Evolutionary conservation across 64 coral and sea anemone genomes (phyloP), one percentile per base, ranked within the genome.

Genomic region (Anthopleura sola): DNA sequence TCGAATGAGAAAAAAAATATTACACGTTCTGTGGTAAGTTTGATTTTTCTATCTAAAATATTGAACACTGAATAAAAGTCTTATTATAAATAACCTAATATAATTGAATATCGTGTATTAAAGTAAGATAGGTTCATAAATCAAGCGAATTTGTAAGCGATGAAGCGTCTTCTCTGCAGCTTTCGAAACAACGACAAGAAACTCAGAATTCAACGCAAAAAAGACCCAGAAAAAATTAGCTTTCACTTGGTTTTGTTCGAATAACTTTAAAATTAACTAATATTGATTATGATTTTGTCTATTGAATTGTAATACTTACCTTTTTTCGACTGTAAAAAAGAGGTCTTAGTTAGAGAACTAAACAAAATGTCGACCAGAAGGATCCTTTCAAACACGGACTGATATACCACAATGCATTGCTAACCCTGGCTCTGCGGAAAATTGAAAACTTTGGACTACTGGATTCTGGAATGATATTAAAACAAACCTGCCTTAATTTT

Each of bases 391-490:
- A n/a, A n/a, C 24, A 2, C 50, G 23, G n/a, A 26, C 6, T 19
- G 75, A 33, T 77, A 37, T 77, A 10, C 75, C 75, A 77, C 17
- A 9, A 77, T 77, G 75, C 75, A 77, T 77, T 77, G 75, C 75
- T 19, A 40, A 10, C 75, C 17, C 24, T 24, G 75, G 58, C 21
- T 62, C 16, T n/a, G 7, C 5, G 21, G 58, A 62, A 62, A 62
- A n/a, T n/a, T 15, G n/a, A 23, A 10, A 20, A 11, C 58, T 11
- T 62, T 62, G 58, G 24, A 62, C 21, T 62, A 6, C 11, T 4
- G 58, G 23, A 26, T n/a, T n/a, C n/a, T 62, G 58, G 58, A 62
- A 62, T 26, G 55, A 56, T 5, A 23, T 28, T n/a, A 6, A 62
- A 62, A 26, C 16, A 62, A 26, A n/a, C 55, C 5, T 44, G 40